These are phyloP conservation scores for Brachymystax lenok DNA, from an alignment of 2,797 vertebrate genomes.

Conservation along the genomic window DNA sequence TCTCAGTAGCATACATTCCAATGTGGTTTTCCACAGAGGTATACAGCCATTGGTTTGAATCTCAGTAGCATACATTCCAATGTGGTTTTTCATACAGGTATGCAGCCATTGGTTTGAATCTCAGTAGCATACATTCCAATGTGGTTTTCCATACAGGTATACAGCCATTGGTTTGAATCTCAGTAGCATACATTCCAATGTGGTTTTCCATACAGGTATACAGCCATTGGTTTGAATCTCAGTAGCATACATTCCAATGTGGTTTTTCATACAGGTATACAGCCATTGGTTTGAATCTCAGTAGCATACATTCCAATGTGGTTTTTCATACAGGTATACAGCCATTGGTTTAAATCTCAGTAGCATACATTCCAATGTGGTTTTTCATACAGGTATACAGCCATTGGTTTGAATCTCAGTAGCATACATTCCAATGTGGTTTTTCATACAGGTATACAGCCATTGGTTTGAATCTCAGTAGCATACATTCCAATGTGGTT, in stretches of 20 bases:
- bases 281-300: not conserved
- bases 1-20: not conserved
- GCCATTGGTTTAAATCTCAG: not conserved
- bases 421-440: too few relatives aligned
- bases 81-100: too few relatives aligned
- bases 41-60: not conserved
- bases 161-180: not conserved
- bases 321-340: too few relatives aligned
- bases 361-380: not conserved
- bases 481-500: too few relatives aligned
- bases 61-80: not conserved
- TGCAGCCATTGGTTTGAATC: not conserved
- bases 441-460: too few relatives aligned
- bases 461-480: not conserved
- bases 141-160: too few relatives aligned
- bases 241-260: not conserved
- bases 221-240: not conserved
- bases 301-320: not conserved
- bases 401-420: not conserved
- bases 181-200: not conserved
- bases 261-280: too few relatives aligned
- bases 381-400: too few relatives aligned
- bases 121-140: not conserved
- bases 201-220: too few relatives aligned
- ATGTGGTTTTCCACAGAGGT: too few relatives aligned